phyloP scores from a whole-genome alignment of 2,113 vertebrate species.

The Pipra filicauda region DNA sequence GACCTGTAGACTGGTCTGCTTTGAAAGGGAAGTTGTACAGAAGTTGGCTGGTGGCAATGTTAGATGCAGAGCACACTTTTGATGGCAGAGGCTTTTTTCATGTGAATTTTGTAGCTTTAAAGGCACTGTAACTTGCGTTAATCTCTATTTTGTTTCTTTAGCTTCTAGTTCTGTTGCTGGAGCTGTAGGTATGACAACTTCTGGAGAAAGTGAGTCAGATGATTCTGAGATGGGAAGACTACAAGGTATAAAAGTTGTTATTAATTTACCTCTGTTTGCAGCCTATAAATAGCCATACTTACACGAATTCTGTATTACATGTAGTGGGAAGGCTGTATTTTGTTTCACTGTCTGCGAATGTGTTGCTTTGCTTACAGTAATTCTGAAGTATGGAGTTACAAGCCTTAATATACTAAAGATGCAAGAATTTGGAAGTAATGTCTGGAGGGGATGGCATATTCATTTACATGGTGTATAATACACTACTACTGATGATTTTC shows the following conservation, averaged over 20 bases:
- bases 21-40: background rate
- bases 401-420: background rate
- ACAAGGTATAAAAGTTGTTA: constrained; percentile 83
- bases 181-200: constrained; percentile 98
- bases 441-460: background rate
- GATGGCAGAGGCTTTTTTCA: background rate
- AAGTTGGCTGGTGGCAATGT: background rate
- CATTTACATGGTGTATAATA: background rate
- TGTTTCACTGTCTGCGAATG: background rate
- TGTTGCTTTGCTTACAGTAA: background rate
- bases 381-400: background rate
- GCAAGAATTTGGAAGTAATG: background rate
- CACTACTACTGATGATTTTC: background rate
- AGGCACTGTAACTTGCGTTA: background rate
- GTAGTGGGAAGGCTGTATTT: background rate
- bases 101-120: background rate
- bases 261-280: background rate
- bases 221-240: constrained; percentile 99
- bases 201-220: constrained; percentile 98
- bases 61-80: background rate
- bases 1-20: background rate
- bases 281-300: background rate
- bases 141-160: constrained; percentile 44
- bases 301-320: background rate
- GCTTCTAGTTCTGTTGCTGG: constrained; percentile 98